Evolutionary conservation across 1,140 invertebrate genomes (phyloP), one percentile per base, ranked within the genome.

Genomic region (Aphis craccivora): DNA sequence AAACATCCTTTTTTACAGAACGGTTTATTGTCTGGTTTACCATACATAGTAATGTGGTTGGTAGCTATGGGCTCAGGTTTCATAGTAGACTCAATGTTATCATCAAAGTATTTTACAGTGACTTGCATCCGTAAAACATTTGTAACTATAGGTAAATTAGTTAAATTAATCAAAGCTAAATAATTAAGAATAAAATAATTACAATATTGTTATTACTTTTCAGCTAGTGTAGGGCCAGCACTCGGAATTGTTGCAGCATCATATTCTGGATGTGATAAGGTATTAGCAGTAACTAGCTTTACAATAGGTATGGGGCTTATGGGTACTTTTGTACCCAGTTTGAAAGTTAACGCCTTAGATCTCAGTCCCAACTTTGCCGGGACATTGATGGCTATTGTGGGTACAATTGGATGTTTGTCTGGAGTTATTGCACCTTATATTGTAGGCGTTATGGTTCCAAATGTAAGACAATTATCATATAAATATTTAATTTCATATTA

Each of bases 331-430:
- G 97, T 97, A 95, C 97, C 97, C 89, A 97, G 97, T 76, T 97
- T 97, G 96, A 97, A 97, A 95, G 97, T 97, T 5, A 98, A 98
- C 94, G 97, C 97, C 30, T 95, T 98, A 81, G 98, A 98, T 95
- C 96, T 99, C 92, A 97, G 97, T 67, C 97, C 97, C 8, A 98
- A 98, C 95, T 97, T 97, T 95, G 97, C 97, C 20, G 97, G 98
- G 86, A 97, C 97, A 6, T 95, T 98, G 40, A 98, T 98, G 96
- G 98, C 97, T 5, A 96, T 98, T 51, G 97, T 97, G 1, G 98
- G 98, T 95, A 97, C 97, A 2, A 97, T 98, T 93, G 98, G 97
- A 6, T 97, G 97, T 0, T 96, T 98, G 7, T 97, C 97, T 90
- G 98, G 97, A 22, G 98, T 98, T 86, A 95, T 98, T 3, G 97